phyloP scores from a whole-genome alignment of 2,888 invertebrate species.

The Odontothrips loti region DNA sequence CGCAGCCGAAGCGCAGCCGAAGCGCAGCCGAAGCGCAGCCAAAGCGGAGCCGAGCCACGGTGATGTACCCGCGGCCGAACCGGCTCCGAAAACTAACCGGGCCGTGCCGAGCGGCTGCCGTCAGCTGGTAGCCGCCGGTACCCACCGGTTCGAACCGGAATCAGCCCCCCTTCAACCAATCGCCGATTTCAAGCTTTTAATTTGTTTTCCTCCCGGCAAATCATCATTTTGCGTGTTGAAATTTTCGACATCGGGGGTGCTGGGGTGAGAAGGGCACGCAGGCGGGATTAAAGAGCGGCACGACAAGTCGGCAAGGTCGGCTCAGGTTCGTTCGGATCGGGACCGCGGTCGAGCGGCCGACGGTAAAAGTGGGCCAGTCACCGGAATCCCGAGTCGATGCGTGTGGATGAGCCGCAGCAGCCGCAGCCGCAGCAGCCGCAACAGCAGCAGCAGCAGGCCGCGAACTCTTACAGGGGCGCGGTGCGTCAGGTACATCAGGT shows the following conservation, averaged over 20 bases:
- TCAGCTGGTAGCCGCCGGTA: neutral
- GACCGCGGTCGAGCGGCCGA: neutral
- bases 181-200: neutral
- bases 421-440: too few species aligned
- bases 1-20: too few species aligned
- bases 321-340: neutral
- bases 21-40: too few species aligned
- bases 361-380: constrained; percentile 1
- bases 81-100: neutral
- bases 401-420: too few species aligned
- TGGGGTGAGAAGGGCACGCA: neutral
- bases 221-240: neutral
- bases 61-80: too few species aligned
- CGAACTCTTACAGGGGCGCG: too few species aligned
- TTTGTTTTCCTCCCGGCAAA: neutral
- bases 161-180: neutral
- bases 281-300: neutral
- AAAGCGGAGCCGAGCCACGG: too few species aligned
- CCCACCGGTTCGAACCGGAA: neutral
- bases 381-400: neutral
- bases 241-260: neutral
- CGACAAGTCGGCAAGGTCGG: neutral
- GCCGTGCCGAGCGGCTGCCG: neutral
- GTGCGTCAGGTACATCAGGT: too few species aligned
- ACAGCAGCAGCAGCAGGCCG: too few species aligned